A percentile compares a stretch with the other conserved stretches of the same genome.
Conservation (phyloP, 2,797 vertebrate genomes). For the Molossus alvarezi region DNA sequence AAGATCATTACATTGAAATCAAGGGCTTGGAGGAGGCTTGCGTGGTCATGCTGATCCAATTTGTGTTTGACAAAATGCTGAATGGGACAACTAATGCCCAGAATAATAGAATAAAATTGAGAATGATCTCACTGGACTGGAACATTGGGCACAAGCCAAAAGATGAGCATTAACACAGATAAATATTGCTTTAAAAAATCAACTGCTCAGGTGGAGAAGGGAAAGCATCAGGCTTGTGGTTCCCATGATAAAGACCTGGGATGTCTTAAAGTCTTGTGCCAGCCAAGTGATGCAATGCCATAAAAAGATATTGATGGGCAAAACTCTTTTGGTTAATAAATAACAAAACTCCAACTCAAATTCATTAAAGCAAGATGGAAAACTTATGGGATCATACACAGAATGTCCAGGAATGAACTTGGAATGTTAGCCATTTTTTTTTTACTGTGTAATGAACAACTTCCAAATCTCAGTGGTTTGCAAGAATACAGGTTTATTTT, state of each 20-base stretch:
- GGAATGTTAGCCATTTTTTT: not conserved
- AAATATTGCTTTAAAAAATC: constrained; percentile 67
- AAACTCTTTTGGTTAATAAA: not conserved
- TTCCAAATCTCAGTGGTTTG: not conserved
- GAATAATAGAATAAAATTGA: constrained; percentile 60
- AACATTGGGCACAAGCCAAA: constrained; percentile 48
- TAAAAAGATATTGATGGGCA: not conserved
- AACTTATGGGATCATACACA: not conserved
- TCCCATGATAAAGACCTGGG: not conserved
- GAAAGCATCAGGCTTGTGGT: not conserved
- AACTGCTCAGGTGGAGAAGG: not conserved
- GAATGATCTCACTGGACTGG: constrained; percentile 64
- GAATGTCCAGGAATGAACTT: not conserved
- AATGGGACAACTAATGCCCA: constrained; percentile 58
- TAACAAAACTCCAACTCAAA: not conserved
- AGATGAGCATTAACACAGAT: constrained; percentile 25
- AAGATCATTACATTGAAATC: not conserved
- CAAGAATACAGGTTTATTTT: not conserved
- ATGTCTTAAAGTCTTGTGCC: not conserved
- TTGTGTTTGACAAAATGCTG: constrained; percentile 69
- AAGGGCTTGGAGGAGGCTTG: not conserved
- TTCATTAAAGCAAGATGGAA: not conserved
- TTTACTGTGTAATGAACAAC: not conserved
- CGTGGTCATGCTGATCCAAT: not conserved
- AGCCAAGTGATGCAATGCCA: not conserved